Base-by-base conservation (phyloP, 2,113 vertebrate genomes). In the Phaethon lepturus region DNA sequence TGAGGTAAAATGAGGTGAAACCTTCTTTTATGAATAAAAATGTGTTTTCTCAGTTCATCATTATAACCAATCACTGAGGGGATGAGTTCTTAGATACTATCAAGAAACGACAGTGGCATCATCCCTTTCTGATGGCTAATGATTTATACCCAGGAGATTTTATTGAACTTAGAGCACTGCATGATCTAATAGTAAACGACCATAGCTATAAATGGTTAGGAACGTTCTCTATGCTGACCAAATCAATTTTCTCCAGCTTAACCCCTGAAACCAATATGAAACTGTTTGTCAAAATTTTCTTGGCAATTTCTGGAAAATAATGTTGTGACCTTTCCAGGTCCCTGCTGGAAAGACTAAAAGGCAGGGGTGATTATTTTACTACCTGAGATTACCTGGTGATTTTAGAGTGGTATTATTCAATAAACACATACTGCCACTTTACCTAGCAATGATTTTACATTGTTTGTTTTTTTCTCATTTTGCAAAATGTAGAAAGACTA, bases 221-320 rank as follows among this genome's bases (percentile, higher is more conserved):
- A 75, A 81, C 2, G 2, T 84, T 75, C 44, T 78, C 76, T 64
- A 23, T 64, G 60, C 29, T 68, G 79, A 81, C 35, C 7, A 2
- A 86, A 88, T 89, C 45, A 67, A 74, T 95, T 86, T 90, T 86
- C 67, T 86, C 38, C 50, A 88, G 31, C 55, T 95, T 94, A 50
- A 71, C 19, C 17, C 56, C 23, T 80, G 85, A 82, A 97, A 90
- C 35, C 45, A 83, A 59, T 80, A 67, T 26, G 28, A 86, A 94
- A 88, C 55, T 90, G 94, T 92, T 68, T 0, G 2, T 53, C 13
- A 91, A 91, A 95, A 78, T 81, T n/a, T 92, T 95, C 47, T 78
- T 60, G 28, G 26, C 29, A 95, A 72, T 92, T 95, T 86, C 52
- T 87, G 33, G 77, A 59, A 89, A 96, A 91, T 73, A 86, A 93